phyloP scores from a whole-genome alignment of 2,113 vertebrate species.

The Trachemys scripta region DNA sequence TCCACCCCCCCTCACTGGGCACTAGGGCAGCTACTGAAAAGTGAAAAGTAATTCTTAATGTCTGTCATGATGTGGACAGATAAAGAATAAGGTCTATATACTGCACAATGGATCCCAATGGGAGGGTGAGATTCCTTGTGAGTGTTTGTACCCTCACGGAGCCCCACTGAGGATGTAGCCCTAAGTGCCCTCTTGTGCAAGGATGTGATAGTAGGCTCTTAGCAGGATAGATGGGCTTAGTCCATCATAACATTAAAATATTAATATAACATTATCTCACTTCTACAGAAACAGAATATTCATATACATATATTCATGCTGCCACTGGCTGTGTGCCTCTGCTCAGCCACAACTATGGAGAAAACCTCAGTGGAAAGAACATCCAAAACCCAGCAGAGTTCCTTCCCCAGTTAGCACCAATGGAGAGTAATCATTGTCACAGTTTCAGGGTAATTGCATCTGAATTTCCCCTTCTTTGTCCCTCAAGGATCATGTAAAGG shows the following conservation, averaged over 20 bases:
- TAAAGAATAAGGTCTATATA: background rate
- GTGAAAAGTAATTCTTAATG: background rate
- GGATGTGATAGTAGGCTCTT: background rate
- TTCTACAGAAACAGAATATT: background rate
- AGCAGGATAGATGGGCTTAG: background rate
- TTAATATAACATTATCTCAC: background rate
- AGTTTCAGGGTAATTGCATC: too few species aligned
- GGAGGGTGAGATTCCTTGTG: background rate
- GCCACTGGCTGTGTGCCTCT: background rate
- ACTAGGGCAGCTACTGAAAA: background rate
- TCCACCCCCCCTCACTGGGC: too few species aligned
- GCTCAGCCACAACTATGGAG: background rate
- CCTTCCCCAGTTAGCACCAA: background rate
- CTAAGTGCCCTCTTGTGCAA: background rate
- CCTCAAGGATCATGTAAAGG: too few species aligned
- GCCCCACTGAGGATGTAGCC: background rate
- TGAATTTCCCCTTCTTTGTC: too few species aligned
- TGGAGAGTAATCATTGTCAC: background rate
- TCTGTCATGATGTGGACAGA: background rate
- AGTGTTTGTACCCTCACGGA: background rate
- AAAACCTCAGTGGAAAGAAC: background rate
- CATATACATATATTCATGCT: background rate
- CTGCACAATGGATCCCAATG: background rate
- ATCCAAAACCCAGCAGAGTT: background rate
- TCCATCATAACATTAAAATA: background rate